phyloP scores from a whole-genome alignment of 2,113 vertebrate genomes.

The Phyllopteryx taeniolatus region DNA sequence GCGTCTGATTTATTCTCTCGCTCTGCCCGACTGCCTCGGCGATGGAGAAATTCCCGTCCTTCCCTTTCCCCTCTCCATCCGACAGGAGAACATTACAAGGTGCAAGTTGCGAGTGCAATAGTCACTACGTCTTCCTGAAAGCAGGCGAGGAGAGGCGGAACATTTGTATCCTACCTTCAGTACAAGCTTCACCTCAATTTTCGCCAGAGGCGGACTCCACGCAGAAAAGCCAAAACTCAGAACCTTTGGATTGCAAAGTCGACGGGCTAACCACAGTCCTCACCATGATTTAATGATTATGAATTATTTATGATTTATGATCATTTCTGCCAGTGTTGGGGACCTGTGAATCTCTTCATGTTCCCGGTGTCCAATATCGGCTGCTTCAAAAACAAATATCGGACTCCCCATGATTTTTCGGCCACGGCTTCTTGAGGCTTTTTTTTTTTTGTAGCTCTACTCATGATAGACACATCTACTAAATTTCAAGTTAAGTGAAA shows the following conservation, averaged over 20 bases:
- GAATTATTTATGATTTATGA: no score
- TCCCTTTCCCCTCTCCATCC: slow-evolving; percentile 20
- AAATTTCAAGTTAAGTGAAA: no score
- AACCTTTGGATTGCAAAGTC: neutral
- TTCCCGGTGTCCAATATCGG: no score
- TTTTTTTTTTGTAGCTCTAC: no score
- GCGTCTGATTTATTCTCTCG: slow-evolving; percentile 91
- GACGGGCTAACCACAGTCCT: neutral
- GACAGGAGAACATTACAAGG: slow-evolving; percentile 49
- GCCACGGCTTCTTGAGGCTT: no score
- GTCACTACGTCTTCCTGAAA: slow-evolving; percentile 34
- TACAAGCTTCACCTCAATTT: neutral
- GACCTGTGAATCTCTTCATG: neutral
- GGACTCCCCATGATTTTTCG: no score
- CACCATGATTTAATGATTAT: no score
- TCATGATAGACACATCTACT: no score
- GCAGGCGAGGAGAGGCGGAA: neutral
- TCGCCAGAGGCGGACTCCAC: neutral
- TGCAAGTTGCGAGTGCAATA: slow-evolving; percentile 40
- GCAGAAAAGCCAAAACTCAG: neutral
- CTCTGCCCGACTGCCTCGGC: slow-evolving; percentile 82
- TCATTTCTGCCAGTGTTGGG: no score
- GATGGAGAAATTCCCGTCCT: slow-evolving; percentile 75
- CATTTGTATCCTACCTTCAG: slow-evolving; percentile 1
- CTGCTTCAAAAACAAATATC: no score